These are phyloP conservation scores for Drosophila neocordata DNA, from an alignment of 1,140 invertebrate species.

Conservation along the genomic window DNA sequence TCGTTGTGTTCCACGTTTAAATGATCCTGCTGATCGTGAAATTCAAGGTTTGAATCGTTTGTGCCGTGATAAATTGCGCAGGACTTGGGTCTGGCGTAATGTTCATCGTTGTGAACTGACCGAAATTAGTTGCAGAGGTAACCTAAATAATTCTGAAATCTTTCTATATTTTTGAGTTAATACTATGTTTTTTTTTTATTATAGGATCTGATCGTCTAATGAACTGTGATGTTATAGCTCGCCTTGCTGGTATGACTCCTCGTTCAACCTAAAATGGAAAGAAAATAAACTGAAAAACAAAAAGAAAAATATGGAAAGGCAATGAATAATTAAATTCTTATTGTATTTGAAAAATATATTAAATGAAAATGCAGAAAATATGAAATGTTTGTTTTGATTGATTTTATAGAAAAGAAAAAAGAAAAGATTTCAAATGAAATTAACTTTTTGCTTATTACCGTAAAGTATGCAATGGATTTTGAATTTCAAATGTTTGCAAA, in stretches of 20 bases:
- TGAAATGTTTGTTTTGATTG: too few species aligned
- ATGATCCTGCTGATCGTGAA: constrained; percentile 2
- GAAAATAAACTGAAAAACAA: neutral
- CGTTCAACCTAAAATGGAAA: neutral
- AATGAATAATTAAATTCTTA: neutral
- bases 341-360: constrained; percentile 4
- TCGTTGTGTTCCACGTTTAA: neutral
- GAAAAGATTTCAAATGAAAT: neutral
- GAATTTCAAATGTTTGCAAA: too few species aligned
- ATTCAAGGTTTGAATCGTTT: constrained; percentile 21
- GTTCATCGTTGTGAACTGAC: constrained; percentile 41
- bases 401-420: neutral
- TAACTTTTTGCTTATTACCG: neutral
- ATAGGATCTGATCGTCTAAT: constrained; percentile 10
- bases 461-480: neutral
- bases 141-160: too few species aligned
- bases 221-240: constrained; percentile 16
- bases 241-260: constrained; percentile 21
- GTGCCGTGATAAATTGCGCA: constrained; percentile 18
- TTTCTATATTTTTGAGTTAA: too few species aligned
- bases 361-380: constrained; percentile 1
- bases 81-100: constrained; percentile 37
- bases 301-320: neutral
- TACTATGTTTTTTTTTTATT: neutral
- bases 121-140: constrained; percentile 30